These are phyloP conservation scores for Biston betularia DNA, from an alignment of 2,888 invertebrate genomes.

Conservation along the genomic window DNA sequence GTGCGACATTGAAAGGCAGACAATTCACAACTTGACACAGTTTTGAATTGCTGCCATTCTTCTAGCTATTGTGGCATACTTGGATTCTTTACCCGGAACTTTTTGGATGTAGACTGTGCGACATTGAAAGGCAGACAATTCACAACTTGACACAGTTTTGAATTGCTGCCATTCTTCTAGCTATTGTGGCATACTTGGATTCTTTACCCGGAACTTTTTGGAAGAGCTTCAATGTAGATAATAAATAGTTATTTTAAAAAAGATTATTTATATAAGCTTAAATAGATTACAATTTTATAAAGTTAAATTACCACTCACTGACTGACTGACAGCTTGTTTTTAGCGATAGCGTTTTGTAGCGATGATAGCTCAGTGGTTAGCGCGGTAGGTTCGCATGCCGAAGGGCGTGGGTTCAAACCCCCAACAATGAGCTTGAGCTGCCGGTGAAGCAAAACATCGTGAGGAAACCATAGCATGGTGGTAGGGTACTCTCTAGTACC, in stretches of 20 bases:
- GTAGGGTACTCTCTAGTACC: no score
- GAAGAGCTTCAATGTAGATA: slow-evolving; percentile 3
- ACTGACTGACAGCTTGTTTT: no score
- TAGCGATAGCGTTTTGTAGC: no score
- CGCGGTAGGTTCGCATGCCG: no score
- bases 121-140: slow-evolving; percentile 38
- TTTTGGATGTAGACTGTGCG: slow-evolving; percentile 28
- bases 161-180: slow-evolving; percentile 28
- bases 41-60: slow-evolving; percentile 31
- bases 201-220: slow-evolving; percentile 20
- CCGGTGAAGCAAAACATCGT: no score
- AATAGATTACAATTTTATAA: neutral
- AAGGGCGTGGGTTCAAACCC: no score
- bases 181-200: slow-evolving; percentile 25
- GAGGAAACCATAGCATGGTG: no score
- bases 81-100: slow-evolving; percentile 19
- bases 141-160: slow-evolving; percentile 34
- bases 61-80: slow-evolving; percentile 23
- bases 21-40: slow-evolving; percentile 36
- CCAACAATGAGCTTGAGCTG: no score
- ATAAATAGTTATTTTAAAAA: slow-evolving; percentile 2
- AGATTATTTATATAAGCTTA: neutral
- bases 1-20: slow-evolving; percentile 37
- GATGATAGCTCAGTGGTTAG: no score
- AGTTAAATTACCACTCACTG: no score